Base-by-base conservation (phyloP, 2,888 invertebrate genomes). In the Pemphredon lugubris region DNA sequence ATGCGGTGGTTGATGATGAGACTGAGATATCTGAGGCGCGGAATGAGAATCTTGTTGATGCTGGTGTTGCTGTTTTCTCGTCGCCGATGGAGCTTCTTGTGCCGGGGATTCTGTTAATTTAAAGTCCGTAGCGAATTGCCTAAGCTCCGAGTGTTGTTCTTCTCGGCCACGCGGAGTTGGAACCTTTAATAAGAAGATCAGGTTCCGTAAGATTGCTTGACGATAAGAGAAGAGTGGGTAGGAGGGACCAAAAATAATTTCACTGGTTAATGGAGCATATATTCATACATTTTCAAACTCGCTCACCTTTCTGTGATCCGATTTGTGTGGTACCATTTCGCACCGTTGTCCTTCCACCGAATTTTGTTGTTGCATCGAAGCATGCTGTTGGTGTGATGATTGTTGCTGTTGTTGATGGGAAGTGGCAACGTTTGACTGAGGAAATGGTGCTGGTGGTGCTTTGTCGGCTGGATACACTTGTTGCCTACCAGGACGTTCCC, bases 41-140 rank as follows among this genome's bases (percentile, higher is more conserved):
- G 75, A 48, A 63, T 83, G 84, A 14, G 77, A 48, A 14, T 84
- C 84, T 18, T 73, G 77, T 16, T 79, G 79, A 70, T 80, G 83
- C 9, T 82, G 78, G 34, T 85, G 86, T 4, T 84, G 86, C 44
- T 86, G 87, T 57, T 88, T 88, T 58, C 87, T 81, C 0, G 83
- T 70, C 59, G 83, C 71, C 1, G 82, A 70, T 16, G 82, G 76
- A 3, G 83, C 78, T 34, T 88, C 88, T 64, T 86, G 85, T 13
- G 82, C 66, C 47, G 83, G 72, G 48, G 84, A 66, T 2, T 92
- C 91, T 0, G 91, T 90, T 86, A 96, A 86, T 90, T 96, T 95
- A 90, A 96, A 96, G 79, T 96, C 96, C 82, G 94, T 92, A 0
- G 94, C 93, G 89, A 97, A 97, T 86, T 95, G 94, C 76, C 95